Conservation (phyloP, 2,888 invertebrate species). For the Gymnosoma rotundatum region DNA sequence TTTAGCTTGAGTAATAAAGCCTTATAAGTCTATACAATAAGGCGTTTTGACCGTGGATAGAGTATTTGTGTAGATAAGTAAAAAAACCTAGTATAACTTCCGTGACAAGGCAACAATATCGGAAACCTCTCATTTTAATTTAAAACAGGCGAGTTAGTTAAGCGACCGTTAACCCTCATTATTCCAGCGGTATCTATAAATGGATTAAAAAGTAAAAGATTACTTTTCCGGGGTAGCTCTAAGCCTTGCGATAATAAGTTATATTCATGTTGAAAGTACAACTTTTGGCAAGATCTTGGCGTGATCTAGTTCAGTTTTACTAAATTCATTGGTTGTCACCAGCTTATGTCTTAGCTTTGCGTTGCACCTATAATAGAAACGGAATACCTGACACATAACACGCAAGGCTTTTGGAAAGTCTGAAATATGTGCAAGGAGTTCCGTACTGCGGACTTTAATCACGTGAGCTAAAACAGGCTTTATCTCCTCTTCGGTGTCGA, state of each 20-base stretch:
- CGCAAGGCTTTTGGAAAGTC: not conserved
- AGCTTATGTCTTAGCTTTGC: not conserved
- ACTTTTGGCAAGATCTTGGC: conserved; percentile 12
- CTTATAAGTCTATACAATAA: too few species aligned
- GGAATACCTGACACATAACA: conserved; percentile 1
- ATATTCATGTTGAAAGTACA: not conserved
- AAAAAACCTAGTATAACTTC: not conserved
- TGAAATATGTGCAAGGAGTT: not conserved
- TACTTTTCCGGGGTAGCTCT: conserved; percentile 9
- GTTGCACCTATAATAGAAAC: conserved; percentile 12
- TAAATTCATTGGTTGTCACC: not conserved
- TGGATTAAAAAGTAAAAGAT: conserved; percentile 14
- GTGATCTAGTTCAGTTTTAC: not conserved
- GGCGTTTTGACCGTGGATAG: too few species aligned
- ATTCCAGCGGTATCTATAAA: conserved; percentile 6
- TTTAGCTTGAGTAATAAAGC: too few species aligned
- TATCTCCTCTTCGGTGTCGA: conserved; percentile 2
- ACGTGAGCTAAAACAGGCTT: not conserved
- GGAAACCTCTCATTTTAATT: conserved; percentile 18
- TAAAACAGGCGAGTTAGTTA: not conserved
- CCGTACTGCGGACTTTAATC: not conserved
- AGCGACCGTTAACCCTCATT: conserved; percentile 16
- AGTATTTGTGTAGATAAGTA: too few species aligned
- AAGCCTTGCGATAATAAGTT: not conserved
- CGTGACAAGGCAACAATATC: conserved; percentile 10